phyloP scores from a whole-genome alignment of 2,888 invertebrate genomes.

The Apodemia mormo region DNA sequence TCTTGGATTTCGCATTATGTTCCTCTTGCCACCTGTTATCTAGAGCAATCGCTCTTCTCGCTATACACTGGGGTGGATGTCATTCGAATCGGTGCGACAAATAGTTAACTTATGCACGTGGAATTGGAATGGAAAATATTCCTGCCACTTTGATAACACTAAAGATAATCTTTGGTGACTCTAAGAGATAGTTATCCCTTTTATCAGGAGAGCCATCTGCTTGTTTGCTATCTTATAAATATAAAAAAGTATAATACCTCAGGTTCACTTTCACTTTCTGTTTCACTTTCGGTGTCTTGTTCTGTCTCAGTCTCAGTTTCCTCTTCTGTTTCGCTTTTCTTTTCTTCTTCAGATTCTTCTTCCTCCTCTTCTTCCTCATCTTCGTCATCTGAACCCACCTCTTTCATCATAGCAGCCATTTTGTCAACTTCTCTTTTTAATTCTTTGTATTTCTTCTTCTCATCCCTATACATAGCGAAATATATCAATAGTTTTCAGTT shows the following conservation, averaged over 20 bases:
- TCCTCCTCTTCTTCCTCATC: constrained; percentile 84
- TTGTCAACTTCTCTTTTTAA: constrained; percentile 94
- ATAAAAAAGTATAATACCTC: constrained; percentile 68
- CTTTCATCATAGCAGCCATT: constrained; percentile 94
- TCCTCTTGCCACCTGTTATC: too few species aligned
- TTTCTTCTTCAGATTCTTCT: constrained; percentile 83
- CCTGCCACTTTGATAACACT: too few species aligned
- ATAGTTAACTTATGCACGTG: too few species aligned
- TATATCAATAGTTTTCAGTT: background rate
- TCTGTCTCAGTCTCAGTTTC: constrained; percentile 85
- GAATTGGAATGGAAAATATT: too few species aligned
- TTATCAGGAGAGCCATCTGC: too few species aligned
- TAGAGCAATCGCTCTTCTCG: too few species aligned
- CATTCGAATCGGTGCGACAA: too few species aligned
- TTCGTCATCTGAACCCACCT: constrained; percentile 87
- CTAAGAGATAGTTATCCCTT: too few species aligned
- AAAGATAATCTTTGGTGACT: too few species aligned
- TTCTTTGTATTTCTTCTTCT: constrained; percentile 90
- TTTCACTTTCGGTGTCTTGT: constrained; percentile 85
- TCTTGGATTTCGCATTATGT: too few species aligned
- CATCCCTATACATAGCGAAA: constrained; percentile 76
- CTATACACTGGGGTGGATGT: too few species aligned
- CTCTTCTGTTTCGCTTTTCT: constrained; percentile 78
- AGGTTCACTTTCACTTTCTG: constrained; percentile 84
- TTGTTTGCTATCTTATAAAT: background rate